Evolutionary conservation across 2,113 vertebrate genomes (phyloP).

Genomic region (Rhea pennata): DNA sequence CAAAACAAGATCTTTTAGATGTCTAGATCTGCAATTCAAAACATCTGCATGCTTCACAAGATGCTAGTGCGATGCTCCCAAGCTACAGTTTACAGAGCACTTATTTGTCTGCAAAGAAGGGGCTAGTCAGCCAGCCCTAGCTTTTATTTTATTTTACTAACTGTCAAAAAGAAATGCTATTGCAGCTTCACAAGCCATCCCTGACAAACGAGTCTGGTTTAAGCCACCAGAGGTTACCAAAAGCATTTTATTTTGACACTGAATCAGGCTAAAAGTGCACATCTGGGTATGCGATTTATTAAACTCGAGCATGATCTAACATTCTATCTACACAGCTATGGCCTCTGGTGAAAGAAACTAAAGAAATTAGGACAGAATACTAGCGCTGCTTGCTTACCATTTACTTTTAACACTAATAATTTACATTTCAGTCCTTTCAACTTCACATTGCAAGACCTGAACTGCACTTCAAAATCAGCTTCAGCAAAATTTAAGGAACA

Average conservation of each 20-base stretch:
- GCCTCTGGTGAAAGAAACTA: background rate
- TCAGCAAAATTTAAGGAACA: background rate
- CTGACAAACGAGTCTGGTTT: background rate
- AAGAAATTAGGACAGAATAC: background rate
- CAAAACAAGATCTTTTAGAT: background rate
- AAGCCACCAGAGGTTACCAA: background rate
- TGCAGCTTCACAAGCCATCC: background rate
- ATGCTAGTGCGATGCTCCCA: background rate
- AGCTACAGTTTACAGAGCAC: background rate
- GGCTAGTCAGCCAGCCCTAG: background rate
- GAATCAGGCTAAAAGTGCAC: background rate
- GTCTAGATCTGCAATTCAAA: background rate
- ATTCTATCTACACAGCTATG: background rate
- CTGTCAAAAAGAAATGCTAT: background rate
- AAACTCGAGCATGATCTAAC: background rate
- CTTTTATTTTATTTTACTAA: background rate
- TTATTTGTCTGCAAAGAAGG: background rate
- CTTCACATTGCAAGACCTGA: background rate
- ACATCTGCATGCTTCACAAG: background rate
- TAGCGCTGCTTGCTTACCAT: background rate
- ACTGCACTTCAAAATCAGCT: background rate
- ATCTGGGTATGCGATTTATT: background rate
- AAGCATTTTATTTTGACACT: background rate
- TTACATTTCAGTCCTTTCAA: background rate
- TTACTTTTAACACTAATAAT: background rate